Percentiles rank a stretch among this genome's conserved stretches.
phyloP scores from a whole-genome alignment of 2,888 invertebrate genomes.

The Drosophila suboccidentalis region DNA sequence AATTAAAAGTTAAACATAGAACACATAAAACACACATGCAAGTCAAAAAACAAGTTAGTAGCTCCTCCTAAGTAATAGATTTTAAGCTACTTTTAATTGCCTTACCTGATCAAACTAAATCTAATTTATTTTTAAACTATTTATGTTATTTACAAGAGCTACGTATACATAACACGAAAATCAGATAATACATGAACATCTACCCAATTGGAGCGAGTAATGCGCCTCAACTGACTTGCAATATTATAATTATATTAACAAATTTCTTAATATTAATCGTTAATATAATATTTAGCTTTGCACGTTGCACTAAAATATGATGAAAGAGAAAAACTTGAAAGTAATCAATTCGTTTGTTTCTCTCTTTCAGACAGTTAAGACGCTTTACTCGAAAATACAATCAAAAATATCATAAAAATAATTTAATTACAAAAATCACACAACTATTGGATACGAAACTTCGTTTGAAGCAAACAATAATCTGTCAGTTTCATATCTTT shows the following conservation, averaged over 20 bases:
- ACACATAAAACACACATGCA: conserved; percentile 16
- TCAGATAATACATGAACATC: conserved; percentile 81
- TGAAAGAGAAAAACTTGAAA: not conserved
- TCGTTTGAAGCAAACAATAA: not conserved
- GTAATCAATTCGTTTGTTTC: not conserved
- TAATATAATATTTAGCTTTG: conserved; percentile 15
- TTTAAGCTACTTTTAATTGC: conserved; percentile 31
- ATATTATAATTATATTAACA: conserved; percentile 14
- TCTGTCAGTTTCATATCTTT: too few relatives aligned
- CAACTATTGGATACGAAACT: not conserved
- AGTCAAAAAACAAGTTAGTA: conserved; percentile 17
- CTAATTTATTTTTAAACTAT: conserved; percentile 20
- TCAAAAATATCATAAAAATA: too few relatives aligned
- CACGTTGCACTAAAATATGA: not conserved
- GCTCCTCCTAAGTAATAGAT: conserved; percentile 15
- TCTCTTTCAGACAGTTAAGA: conserved; percentile 17
- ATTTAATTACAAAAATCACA: not conserved
- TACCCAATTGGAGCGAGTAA: conserved; percentile 43
- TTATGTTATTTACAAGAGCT: conserved; percentile 78
- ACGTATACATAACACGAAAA: conserved; percentile 75
- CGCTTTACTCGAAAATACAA: conserved; percentile 32
- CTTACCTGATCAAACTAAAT: conserved; percentile 61
- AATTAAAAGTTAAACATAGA: conserved; percentile 9
- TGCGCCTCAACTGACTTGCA: conserved; percentile 50
- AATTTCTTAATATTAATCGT: not conserved